These are phyloP conservation scores for Microhierax caerulescens DNA, from an alignment of 2,797 vertebrate genomes.

Conservation along the genomic window DNA sequence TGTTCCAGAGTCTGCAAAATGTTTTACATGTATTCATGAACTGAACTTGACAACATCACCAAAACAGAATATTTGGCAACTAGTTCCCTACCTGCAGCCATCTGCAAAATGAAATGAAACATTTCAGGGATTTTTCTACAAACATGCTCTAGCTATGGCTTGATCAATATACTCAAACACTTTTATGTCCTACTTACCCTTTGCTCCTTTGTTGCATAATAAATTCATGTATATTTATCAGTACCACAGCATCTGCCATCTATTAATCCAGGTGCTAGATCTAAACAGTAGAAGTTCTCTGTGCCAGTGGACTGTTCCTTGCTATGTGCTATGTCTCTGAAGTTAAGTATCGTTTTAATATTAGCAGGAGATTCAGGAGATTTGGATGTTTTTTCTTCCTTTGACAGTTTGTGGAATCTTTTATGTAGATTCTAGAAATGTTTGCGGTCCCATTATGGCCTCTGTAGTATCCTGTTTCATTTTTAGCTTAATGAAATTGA, in stretches of 20 bases:
- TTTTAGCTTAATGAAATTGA: neutral
- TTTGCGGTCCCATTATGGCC: neutral
- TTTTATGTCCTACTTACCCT: neutral
- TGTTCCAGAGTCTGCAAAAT: neutral
- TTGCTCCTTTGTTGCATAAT: neutral
- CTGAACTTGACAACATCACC: neutral
- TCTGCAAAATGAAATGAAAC: neutral
- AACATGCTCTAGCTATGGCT: neutral
- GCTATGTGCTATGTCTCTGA: neutral
- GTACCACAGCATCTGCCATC: neutral
- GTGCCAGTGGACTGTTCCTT: neutral
- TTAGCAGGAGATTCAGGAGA: neutral
- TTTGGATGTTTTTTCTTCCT: neutral
- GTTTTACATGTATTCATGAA: neutral
- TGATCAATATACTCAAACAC: neutral
- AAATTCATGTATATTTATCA: neutral
- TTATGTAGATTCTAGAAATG: neutral
- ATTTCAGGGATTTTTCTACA: neutral
- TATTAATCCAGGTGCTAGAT: conserved; percentile 11
- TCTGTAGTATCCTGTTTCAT: neutral
- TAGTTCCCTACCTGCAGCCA: neutral
- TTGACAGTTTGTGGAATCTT: neutral
- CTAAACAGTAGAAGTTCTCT: neutral
- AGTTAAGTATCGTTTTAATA: neutral
- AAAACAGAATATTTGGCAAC: neutral